Percentiles rank a stretch among this genome's conserved stretches.
Conservation (phyloP, 2,888 invertebrate species). For the Temnothorax rugatulus region DNA sequence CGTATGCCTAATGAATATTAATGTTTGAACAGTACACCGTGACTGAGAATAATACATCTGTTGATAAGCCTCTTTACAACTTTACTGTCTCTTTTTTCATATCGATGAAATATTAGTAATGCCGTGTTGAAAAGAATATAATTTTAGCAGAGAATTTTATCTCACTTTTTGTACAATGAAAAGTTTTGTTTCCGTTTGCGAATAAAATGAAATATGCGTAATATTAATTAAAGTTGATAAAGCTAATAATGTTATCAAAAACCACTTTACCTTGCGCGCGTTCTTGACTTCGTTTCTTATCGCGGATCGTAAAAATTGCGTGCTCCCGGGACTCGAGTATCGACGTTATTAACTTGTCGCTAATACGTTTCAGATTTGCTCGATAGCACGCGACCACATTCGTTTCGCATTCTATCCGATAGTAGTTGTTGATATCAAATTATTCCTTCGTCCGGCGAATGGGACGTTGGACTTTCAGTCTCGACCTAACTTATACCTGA, state of each 20-base stretch:
- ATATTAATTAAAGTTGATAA: constrained; percentile 19
- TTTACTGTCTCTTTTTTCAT: not conserved
- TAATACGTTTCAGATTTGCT: constrained; percentile 32
- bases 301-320: constrained; percentile 60
- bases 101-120: not conserved
- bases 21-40: constrained; percentile 62
- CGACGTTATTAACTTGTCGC: constrained; percentile 56
- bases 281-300: constrained; percentile 69
- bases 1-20: constrained; percentile 72
- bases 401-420: not conserved
- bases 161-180: not conserved
- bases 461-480: not conserved
- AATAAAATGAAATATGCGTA: not conserved
- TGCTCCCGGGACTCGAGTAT: constrained; percentile 23
- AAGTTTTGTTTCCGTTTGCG: not conserved
- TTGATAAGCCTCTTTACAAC: constrained; percentile 30
- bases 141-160: not conserved
- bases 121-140: not conserved
- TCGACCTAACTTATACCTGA: not conserved
- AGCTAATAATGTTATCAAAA: constrained; percentile 30
- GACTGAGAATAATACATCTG: constrained; percentile 50
- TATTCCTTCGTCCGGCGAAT: not conserved
- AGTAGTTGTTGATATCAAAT: constrained; percentile 8
- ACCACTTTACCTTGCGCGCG: constrained; percentile 55
- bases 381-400: constrained; percentile 32